Evolutionary conservation across 2,113 vertebrate species (phyloP).

Genomic region (Tyto alba): DNA sequence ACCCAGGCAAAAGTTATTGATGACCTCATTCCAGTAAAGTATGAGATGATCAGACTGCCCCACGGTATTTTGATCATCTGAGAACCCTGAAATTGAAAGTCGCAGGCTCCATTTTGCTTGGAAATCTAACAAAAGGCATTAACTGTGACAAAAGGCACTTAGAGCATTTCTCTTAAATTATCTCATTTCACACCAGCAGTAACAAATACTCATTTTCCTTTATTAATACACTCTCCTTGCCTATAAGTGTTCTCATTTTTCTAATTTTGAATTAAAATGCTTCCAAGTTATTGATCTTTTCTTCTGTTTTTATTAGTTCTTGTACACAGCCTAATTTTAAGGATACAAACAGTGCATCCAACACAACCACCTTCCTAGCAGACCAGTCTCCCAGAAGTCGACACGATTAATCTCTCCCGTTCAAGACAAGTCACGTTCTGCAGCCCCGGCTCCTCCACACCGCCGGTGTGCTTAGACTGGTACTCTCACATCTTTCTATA

Average conservation of each 20-base stretch:
- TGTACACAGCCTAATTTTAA: constrained; percentile 2
- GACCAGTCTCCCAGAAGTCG: background rate
- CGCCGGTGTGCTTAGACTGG: background rate
- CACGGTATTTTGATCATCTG: constrained; percentile 38
- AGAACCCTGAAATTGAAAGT: constrained; percentile 59
- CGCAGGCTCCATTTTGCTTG: background rate
- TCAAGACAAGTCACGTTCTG: background rate
- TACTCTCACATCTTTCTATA: constrained; percentile 24
- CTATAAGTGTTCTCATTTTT: constrained; percentile 30
- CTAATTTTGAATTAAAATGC: constrained; percentile 32
- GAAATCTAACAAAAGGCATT: constrained; percentile 38
- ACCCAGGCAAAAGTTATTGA: constrained; percentile 41
- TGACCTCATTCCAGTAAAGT: constrained; percentile 49
- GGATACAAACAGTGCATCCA: background rate
- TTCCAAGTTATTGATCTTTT: constrained; percentile 9
- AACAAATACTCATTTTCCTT: constrained; percentile 55
- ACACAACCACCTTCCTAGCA: background rate
- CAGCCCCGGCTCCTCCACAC: background rate
- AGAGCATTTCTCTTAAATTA: constrained; percentile 49
- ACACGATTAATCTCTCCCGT: constrained; percentile 4
- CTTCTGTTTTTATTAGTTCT: background rate
- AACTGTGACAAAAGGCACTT: constrained; percentile 50
- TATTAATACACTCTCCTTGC: constrained; percentile 40
- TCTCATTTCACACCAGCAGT: constrained; percentile 42
- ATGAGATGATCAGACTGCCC: constrained; percentile 42